These are phyloP conservation scores for Tenebrosternarchus preto DNA, from an alignment of 2,113 vertebrate species.

Conservation along the genomic window DNA sequence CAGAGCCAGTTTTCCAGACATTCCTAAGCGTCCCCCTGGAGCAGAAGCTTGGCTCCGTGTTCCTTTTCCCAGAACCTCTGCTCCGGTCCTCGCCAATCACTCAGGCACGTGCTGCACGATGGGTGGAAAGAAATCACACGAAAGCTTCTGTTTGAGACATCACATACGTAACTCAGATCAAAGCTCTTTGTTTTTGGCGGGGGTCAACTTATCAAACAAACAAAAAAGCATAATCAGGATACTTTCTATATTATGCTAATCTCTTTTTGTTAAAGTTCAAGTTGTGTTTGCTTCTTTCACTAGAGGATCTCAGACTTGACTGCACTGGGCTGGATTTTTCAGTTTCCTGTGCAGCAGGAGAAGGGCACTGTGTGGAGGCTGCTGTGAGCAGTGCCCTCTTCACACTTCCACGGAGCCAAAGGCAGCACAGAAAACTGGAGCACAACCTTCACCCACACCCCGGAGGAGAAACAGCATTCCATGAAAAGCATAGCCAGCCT, in stretches of 20 bases:
- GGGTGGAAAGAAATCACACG: background rate
- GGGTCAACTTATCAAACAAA: background rate
- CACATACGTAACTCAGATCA: background rate
- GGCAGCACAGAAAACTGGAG: too few relatives aligned
- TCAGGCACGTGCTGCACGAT: background rate
- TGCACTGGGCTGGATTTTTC: background rate
- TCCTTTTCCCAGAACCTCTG: conserved; percentile 68
- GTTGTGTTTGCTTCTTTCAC: background rate
- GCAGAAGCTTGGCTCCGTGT: conserved; percentile 63
- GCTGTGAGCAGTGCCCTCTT: conserved; percentile 13
- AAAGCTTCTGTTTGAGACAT: background rate
- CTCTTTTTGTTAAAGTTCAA: background rate
- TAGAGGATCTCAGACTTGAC: background rate
- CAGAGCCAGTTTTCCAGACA: conserved; percentile 66
- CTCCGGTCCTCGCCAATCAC: conserved; percentile 55
- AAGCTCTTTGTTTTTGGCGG: background rate
- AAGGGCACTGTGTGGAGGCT: background rate
- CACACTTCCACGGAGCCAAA: conserved; percentile 26
- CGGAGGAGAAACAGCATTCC: conserved; percentile 10
- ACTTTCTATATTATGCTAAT: background rate
- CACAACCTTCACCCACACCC: conserved; percentile 26
- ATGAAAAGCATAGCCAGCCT: conserved; percentile 20
- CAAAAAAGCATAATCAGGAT: background rate
- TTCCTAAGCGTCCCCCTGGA: conserved; percentile 66
- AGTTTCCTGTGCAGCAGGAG: conserved; percentile 7